phyloP scores from a whole-genome alignment of 2,113 vertebrate species.

The Chloebia gouldiae region DNA sequence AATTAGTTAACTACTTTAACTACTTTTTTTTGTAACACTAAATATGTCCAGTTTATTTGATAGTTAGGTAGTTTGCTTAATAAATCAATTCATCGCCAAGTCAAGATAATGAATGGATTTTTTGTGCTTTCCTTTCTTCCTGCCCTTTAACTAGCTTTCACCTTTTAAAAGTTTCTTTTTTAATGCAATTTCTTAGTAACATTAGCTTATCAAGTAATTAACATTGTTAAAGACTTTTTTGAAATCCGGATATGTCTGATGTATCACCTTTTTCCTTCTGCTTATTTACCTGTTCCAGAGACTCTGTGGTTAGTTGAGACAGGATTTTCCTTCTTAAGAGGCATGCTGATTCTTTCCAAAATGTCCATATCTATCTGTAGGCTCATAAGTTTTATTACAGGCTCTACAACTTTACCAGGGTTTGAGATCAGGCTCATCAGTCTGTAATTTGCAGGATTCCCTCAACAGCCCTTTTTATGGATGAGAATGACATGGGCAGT shows the following conservation, averaged over 20 bases:
- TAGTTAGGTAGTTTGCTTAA: not conserved
- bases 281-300: not conserved
- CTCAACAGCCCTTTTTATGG: not conserved
- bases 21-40: not conserved
- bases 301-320: not conserved
- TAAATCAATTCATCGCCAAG: not conserved
- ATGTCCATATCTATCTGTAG: not conserved
- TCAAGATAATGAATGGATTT: not conserved
- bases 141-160: not conserved
- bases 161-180: not conserved
- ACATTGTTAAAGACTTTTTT: not conserved
- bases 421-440: not conserved
- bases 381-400: not conserved
- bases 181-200: not conserved
- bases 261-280: not conserved
- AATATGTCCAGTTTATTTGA: not conserved
- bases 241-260: not conserved
- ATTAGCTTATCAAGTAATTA: not conserved
- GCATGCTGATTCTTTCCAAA: not conserved
- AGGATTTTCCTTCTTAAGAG: not conserved
- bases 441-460: not conserved
- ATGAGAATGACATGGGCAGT: not conserved
- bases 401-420: not conserved
- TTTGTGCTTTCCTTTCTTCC: not conserved
- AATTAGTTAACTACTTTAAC: not conserved